Evolutionary conservation across 1,140 invertebrate genomes (phyloP), one percentile per base, ranked within the genome.

Genomic region (Wiebesia pumilae): DNA sequence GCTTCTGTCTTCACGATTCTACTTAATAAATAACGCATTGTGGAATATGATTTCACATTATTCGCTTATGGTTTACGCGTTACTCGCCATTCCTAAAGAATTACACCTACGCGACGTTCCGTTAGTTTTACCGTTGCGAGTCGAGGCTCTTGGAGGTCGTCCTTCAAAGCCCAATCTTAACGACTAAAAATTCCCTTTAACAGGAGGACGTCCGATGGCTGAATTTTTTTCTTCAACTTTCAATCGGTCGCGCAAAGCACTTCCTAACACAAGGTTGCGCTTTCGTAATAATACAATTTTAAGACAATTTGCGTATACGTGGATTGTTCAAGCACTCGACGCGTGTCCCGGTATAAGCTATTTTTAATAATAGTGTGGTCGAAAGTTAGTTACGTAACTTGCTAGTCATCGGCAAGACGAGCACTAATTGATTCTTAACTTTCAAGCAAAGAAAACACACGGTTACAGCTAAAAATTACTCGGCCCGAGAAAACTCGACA

Each of bases 401-500:
- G 16, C 24, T 30, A n/a, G 3, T 47, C 40, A 47, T 47, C 73
- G 1, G 73, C 38, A n/a, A 51, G 58, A n/a, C 79, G n/a, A 65
- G 24, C 24, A 19, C 79, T 81, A 81, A 81, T 81, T 81, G 79
- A 81, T 16, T 58, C 47, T 65, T 27, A 38, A 6, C 6, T 62
- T n/a, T 33, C 51, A 65, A 35, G 24, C 9, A 65, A 35, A 33
- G 24, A 65, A 65, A 40, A 65, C 24, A 40, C 54, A 43, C 27
- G 14, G 58, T 27, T 62, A 62, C 24, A 24, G 27, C 24, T n/a
- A 3, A 27, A 7, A 62, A 27, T 62, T 62, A 4, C 24, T 4
- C 3, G 14, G 3, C 27, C 24, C 58, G 6, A 3, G 54, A 3
- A 58, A 58, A 10, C 3, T 16, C 30, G 38, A 43, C 38, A 27